These are phyloP conservation scores for Acinonyx jubatus DNA, from an alignment of 2,113 vertebrate species.

Conservation along the genomic window DNA sequence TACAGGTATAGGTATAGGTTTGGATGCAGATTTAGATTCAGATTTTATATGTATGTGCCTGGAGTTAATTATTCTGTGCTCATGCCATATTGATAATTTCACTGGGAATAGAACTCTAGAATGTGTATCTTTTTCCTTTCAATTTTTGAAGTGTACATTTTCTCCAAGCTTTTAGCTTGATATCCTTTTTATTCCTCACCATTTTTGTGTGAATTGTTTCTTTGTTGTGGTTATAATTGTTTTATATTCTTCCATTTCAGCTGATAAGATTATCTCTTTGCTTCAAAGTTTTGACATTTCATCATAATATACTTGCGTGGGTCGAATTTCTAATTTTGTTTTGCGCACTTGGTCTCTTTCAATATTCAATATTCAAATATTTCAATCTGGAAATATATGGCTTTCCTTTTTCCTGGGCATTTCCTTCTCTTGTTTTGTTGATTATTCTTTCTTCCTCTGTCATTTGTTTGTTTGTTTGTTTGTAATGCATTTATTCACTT, in stretches of 20 bases:
- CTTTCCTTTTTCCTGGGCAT: neutral
- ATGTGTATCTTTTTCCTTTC: neutral
- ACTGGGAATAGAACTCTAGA: neutral
- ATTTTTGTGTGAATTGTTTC: neutral
- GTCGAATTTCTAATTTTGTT: neutral
- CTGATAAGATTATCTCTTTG: neutral
- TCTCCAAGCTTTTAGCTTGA: neutral
- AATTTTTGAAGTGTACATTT: neutral
- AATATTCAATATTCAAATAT: neutral
- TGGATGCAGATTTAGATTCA: neutral
- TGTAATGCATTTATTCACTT: neutral
- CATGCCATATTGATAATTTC: neutral
- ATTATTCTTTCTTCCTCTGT: neutral
- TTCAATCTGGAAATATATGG: neutral
- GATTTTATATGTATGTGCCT: neutral
- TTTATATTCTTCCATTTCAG: neutral
- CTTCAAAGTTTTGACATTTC: neutral
- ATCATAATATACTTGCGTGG: neutral
- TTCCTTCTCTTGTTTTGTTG: neutral
- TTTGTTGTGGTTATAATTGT: neutral
- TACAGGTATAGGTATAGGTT: neutral
- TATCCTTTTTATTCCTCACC: neutral
- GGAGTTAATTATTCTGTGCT: neutral
- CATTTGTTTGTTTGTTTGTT: neutral
- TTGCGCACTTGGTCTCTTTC: neutral